Conservation (phyloP, 1,140 invertebrate species). For the Scaptomyza montana region DNA sequence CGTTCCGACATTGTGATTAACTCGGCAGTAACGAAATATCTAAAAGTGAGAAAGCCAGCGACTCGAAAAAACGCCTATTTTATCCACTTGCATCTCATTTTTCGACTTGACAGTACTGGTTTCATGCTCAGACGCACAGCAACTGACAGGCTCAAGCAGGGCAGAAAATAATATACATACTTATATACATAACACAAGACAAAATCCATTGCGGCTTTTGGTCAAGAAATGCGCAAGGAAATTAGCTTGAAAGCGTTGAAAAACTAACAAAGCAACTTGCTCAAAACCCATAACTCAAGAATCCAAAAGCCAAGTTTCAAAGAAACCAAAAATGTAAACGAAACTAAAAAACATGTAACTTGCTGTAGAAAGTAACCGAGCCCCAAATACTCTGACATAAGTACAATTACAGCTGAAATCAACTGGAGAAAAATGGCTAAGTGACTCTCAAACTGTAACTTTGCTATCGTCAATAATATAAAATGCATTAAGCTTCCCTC, state of each 20-base stretch:
- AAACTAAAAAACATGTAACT: not conserved
- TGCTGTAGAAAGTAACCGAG: not conserved
- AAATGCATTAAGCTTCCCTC: not conserved
- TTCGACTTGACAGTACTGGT: slow-evolving; percentile 17
- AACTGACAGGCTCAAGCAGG: slow-evolving; percentile 26
- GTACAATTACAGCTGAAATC: no score
- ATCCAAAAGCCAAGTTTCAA: not conserved
- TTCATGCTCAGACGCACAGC: slow-evolving; percentile 49
- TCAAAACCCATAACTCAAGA: slow-evolving; percentile 36
- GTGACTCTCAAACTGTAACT: no score
- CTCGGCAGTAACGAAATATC: slow-evolving; percentile 40
- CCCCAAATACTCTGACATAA: no score
- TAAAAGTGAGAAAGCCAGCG: not conserved
- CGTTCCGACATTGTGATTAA: slow-evolving; percentile 63
- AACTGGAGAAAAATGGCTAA: no score
- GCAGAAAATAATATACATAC: slow-evolving; percentile 10
- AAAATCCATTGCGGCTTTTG: slow-evolving; percentile 73
- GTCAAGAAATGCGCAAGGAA: slow-evolving; percentile 72
- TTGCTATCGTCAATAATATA: no score
- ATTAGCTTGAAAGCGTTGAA: slow-evolving; percentile 67
- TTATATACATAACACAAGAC: slow-evolving; percentile 26
- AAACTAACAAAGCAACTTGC: slow-evolving; percentile 25
- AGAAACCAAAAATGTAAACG: not conserved
- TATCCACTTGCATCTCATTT: not conserved
- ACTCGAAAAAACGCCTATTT: slow-evolving; percentile 12